Percentiles rank a stretch among this genome's conserved stretches.
Conservation (phyloP, 2,888 invertebrate species). For the Pyrgus malvae region DNA sequence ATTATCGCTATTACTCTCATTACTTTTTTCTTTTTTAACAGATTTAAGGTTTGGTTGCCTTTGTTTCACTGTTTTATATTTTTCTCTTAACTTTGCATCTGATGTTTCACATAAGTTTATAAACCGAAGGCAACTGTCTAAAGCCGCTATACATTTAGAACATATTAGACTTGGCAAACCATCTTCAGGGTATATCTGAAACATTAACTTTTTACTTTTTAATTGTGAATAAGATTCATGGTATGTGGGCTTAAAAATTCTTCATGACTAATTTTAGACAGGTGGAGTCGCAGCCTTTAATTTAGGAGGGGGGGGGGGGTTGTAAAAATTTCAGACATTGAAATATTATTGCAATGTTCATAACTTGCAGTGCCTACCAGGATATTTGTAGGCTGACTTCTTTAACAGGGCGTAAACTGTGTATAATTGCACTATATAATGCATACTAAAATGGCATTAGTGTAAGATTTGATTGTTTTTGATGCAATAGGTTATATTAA, state of each 20-base stretch:
- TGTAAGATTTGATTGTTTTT: too few relatives aligned
- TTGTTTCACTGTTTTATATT: conserved; percentile 24
- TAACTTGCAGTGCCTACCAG: too few relatives aligned
- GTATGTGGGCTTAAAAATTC: neutral
- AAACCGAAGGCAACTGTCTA: conserved; percentile 59
- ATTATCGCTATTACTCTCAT: conserved; percentile 19
- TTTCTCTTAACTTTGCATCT: conserved; percentile 50
- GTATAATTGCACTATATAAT: too few relatives aligned
- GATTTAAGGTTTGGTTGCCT: neutral
- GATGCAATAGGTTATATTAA: too few relatives aligned
- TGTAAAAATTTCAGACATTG: too few relatives aligned
- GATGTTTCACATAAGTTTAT: conserved; percentile 55
- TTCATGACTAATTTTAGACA: too few relatives aligned
- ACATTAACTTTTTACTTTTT: neutral
- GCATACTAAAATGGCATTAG: too few relatives aligned
- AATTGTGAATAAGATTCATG: neutral
- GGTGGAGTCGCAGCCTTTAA: too few relatives aligned
- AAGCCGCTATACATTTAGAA: conserved; percentile 49
- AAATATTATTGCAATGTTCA: too few relatives aligned
- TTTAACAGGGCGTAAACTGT: too few relatives aligned
- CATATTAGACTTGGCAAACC: conserved; percentile 62
- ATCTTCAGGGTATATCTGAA: conserved; percentile 62
- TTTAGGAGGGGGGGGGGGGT: too few relatives aligned
- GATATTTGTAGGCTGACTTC: too few relatives aligned
- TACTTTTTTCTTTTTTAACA: conserved; percentile 29